Evolutionary conservation across 2,888 invertebrate genomes (phyloP), one percentile per base, ranked within the genome.

Genomic region (Coleophora flavipennella): DNA sequence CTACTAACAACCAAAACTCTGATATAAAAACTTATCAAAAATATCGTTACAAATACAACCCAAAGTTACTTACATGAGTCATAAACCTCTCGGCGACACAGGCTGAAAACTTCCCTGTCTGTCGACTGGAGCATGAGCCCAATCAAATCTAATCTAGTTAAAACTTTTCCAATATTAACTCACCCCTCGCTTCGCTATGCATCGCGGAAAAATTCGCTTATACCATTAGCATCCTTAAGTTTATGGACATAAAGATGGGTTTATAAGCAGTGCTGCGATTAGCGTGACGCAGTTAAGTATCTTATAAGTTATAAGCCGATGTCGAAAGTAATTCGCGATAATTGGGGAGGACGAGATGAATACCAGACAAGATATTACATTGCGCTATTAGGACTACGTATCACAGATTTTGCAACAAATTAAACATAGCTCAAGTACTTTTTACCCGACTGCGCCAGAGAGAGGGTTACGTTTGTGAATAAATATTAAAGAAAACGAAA

Each of bases 101-200:
- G 44, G 34, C 44, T 40, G 38, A 42, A n/a, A 51, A 51, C 48
- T 57, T 55, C 36, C 35, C 42, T 42, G 48, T 50, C 49, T 44
- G 46, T 29, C 14, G 41, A 9, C 20, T 9, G 2, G 26, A 12
- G 20, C 43, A 35, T 49, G 43, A 50, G 46, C 53, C 67, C 75
- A 78, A 78, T 77, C 76, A 77, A 72, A 79, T 64, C 60, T 73
- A 77, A 80, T 74, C 69, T 62, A 68, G 80, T 80, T 80, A 81
- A 83, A 83, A 84, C 80, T 83, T 84, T 83, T 70, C 74, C 79
- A 84, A 84, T 84, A 81, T 77, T 20, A 65, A 65, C 48, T 56
- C 70, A 78, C 78, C 72, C 52, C 12, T 1, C 36, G 14, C 52
- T 9, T 1, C 36, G 14, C 13, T 7, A 31, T 31, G 31, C 20